Percentiles rank a stretch among this genome's conserved stretches.
phyloP scores from a whole-genome alignment of 2,888 invertebrate species.

The Adelognathus sp. region DNA sequence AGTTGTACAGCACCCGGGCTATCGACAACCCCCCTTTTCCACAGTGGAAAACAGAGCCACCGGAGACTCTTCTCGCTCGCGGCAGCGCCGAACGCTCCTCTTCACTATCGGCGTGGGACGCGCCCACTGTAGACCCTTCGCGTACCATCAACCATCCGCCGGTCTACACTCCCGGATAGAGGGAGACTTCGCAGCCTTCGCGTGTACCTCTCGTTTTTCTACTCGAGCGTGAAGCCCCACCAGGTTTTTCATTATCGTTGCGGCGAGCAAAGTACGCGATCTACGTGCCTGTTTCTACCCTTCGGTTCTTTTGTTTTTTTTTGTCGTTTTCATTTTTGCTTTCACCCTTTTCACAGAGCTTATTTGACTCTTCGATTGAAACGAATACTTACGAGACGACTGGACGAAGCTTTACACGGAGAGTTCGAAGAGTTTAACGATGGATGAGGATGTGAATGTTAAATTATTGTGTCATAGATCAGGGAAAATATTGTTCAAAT shows the following conservation, averaged over 20 bases:
- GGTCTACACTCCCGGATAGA: slow-evolving; percentile 30
- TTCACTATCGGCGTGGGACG: slow-evolving; percentile 23
- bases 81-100: slow-evolving; percentile 32
- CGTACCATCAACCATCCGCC: slow-evolving; percentile 4
- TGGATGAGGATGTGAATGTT: too few relatives aligned
- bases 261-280: not conserved
- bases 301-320: not conserved
- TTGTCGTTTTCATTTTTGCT: not conserved
- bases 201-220: slow-evolving; percentile 19
- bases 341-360: not conserved
- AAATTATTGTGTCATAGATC: too few relatives aligned
- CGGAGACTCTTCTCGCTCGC: slow-evolving; percentile 2
- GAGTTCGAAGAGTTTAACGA: too few relatives aligned
- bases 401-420: too few relatives aligned
- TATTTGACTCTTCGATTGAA: not conserved
- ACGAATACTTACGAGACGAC: not conserved
- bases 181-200: too few relatives aligned
- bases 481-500: too few relatives aligned
- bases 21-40: slow-evolving; percentile 18
- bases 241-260: slow-evolving; percentile 68
- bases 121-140: not conserved
- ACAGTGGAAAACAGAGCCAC: slow-evolving; percentile 11
- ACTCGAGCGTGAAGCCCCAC: slow-evolving; percentile 20
- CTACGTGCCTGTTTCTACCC: not conserved
- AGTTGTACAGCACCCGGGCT: slow-evolving; percentile 29